Evolutionary conservation across 2,797 vertebrate species (phyloP).

Genomic region (Falco concolor): DNA sequence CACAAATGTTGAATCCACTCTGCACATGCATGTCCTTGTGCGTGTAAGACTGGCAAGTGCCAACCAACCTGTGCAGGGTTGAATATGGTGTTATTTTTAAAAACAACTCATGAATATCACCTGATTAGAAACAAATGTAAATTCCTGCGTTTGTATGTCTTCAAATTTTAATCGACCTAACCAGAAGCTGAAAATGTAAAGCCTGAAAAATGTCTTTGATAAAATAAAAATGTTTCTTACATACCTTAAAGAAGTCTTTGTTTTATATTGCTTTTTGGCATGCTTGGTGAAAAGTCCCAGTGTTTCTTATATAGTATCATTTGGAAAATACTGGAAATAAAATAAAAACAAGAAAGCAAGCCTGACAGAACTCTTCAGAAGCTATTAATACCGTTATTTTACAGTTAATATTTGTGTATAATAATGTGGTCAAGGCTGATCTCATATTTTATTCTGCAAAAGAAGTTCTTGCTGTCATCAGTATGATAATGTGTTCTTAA

Average conservation of each 20-base stretch:
- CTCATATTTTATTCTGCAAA: background rate
- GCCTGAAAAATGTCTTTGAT: background rate
- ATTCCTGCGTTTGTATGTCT: background rate
- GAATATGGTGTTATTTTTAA: background rate
- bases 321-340: background rate
- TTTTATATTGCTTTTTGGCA: background rate
- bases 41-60: accelerated
- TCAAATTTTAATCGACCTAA: background rate
- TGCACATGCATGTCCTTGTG: background rate
- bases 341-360: background rate
- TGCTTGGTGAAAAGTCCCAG: background rate
- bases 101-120: background rate
- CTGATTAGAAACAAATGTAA: background rate
- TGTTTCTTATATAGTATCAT: background rate
- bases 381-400: background rate
- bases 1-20: background rate
- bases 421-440: background rate
- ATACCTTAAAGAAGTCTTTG: background rate
- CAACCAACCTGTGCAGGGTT: background rate
- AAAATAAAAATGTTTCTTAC: background rate
- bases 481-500: background rate
- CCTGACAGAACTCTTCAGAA: background rate
- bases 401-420: background rate
- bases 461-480: background rate
- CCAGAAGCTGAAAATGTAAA: background rate